phyloP scores from a whole-genome alignment of 2,797 vertebrate genomes.

The Aeoliscus strigatus region DNA sequence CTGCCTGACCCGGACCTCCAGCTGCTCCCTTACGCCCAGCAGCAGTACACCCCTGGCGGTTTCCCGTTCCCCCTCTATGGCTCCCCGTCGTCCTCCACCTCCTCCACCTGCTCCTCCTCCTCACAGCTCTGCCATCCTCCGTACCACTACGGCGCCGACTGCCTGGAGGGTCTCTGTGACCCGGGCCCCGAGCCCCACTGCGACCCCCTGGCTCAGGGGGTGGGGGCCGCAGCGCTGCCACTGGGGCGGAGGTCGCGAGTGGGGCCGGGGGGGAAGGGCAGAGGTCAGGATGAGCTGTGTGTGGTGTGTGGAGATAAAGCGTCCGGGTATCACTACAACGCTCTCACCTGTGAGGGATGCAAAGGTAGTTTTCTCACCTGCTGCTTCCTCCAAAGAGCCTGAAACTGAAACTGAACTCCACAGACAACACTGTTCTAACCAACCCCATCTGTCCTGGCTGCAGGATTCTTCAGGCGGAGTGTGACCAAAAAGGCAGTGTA shows the following conservation, averaged over 20 bases:
- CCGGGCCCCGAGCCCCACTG: slow-evolving; percentile 66
- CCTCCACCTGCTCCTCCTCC: slow-evolving; percentile 63
- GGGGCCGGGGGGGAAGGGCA: slow-evolving; percentile 70
- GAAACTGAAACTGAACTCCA: too few relatives aligned
- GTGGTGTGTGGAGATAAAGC: slow-evolving; percentile 93
- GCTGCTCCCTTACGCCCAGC: slow-evolving; percentile 80
- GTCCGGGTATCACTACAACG: slow-evolving; percentile 94
- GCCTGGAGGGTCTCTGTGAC: slow-evolving; percentile 68
- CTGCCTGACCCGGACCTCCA: slow-evolving; percentile 84
- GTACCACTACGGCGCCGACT: slow-evolving; percentile 75
- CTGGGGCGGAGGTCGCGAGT: slow-evolving; percentile 76
- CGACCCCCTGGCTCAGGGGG: slow-evolving; percentile 49
- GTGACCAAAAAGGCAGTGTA: slow-evolving; percentile 93
- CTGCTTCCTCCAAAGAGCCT: too few relatives aligned
- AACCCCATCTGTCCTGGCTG: background rate
- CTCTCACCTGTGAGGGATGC: slow-evolving; percentile 93
- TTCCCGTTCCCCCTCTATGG: slow-evolving; percentile 78
- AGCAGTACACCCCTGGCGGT: slow-evolving; percentile 71
- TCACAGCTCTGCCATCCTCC: slow-evolving; percentile 73
- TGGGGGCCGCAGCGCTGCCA: slow-evolving; percentile 53
- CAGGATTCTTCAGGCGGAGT: slow-evolving; percentile 89
- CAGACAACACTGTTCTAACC: too few relatives aligned
- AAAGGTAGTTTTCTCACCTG: slow-evolving; percentile 77
- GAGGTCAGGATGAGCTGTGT: slow-evolving; percentile 89
- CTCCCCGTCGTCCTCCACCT: slow-evolving; percentile 64